These are phyloP conservation scores for Cyanoderma ruficeps DNA, from an alignment of 2,113 vertebrate species.

Conservation along the genomic window DNA sequence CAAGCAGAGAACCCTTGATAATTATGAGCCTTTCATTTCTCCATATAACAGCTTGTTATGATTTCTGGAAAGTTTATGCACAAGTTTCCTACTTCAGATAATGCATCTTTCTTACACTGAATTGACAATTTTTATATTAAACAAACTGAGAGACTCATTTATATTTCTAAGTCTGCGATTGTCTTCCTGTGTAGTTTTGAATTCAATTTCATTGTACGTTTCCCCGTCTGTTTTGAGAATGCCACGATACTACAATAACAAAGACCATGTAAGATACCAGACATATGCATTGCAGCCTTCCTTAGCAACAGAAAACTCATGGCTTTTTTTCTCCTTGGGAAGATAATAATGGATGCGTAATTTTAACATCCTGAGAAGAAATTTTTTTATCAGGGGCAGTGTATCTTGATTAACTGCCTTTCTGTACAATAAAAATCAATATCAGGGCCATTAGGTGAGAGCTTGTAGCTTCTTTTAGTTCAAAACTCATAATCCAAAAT, in stretches of 20 bases:
- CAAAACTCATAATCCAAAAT: background rate
- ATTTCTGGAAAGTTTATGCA: background rate
- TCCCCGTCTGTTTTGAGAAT: background rate
- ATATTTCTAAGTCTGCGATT: background rate
- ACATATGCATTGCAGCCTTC: background rate
- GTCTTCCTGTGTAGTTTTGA: background rate
- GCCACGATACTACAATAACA: background rate
- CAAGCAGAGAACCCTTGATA: background rate
- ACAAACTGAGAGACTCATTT: background rate
- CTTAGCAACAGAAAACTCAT: background rate
- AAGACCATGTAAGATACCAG: background rate
- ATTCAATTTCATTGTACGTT: background rate
- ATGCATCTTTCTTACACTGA: background rate
- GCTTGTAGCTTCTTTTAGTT: background rate
- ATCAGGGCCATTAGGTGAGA: background rate
- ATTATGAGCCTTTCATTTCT: background rate
- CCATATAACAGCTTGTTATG: background rate
- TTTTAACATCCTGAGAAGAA: background rate
- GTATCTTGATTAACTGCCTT: background rate
- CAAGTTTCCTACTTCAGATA: background rate
- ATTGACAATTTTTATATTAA: background rate
- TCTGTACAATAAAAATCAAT: background rate
- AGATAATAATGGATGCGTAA: background rate
- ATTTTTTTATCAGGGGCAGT: background rate
- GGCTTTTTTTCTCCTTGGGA: background rate